Conservation (phyloP, 2,113 vertebrate species). For the Tyrannus savana region DNA sequence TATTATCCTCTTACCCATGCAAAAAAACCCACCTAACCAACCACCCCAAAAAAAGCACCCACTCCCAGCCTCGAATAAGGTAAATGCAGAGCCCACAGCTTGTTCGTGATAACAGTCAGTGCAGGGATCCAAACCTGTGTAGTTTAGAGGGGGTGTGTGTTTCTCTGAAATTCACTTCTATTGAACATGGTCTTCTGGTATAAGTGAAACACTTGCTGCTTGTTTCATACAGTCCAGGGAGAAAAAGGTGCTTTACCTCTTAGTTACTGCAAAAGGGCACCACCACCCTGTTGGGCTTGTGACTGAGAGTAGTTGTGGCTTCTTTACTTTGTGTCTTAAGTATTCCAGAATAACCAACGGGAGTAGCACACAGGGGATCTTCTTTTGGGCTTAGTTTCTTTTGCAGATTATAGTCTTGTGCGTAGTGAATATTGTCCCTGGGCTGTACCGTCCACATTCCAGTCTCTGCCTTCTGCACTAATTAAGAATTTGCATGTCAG, state of each 20-base stretch:
- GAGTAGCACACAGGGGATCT: not conserved
- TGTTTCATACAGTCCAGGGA: not conserved
- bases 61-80: not conserved
- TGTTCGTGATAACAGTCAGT: not conserved
- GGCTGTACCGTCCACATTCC: not conserved
- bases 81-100: not conserved
- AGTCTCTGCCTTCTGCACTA: not conserved
- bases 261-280: not conserved
- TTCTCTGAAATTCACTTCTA: not conserved
- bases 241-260: not conserved
- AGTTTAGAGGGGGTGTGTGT: not conserved
- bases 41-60: not conserved
- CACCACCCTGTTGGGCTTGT: rapidly evolving
- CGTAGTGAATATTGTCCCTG: not conserved
- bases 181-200: not conserved
- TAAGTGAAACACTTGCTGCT: not conserved
- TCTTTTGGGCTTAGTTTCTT: not conserved
- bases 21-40: not conserved
- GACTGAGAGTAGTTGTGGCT: not conserved
- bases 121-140: not conserved
- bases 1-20: not conserved
- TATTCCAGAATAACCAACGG: not conserved
- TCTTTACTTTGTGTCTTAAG: not conserved
- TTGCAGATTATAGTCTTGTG: not conserved
- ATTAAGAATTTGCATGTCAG: not conserved